Conservation (phyloP, 2,888 invertebrate genomes). For the Orthosia gracilis region DNA sequence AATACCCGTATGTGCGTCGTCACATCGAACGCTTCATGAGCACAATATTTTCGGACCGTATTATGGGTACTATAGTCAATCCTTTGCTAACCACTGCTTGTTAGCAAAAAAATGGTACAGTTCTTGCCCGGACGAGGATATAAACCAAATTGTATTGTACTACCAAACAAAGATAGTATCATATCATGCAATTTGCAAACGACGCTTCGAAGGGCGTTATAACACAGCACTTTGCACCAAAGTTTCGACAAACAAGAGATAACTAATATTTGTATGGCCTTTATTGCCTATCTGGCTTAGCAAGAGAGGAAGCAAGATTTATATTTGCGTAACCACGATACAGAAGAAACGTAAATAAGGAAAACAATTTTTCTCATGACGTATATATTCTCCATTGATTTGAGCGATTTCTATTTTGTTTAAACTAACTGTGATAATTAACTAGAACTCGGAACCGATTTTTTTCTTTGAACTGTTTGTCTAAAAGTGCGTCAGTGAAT, state of each 20-base stretch:
- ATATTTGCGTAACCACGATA: background rate
- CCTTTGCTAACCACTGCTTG: too few species aligned
- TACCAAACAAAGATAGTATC: background rate
- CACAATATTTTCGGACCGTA: too few species aligned
- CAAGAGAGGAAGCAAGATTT: background rate
- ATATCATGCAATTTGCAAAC: background rate
- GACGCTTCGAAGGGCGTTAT: background rate
- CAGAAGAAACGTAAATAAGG: constrained; percentile 24
- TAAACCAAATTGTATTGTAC: too few species aligned
- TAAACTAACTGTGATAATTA: constrained; percentile 18
- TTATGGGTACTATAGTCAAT: too few species aligned
- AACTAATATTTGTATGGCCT: constrained; percentile 6
- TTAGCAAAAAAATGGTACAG: too few species aligned
- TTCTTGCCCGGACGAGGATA: too few species aligned
- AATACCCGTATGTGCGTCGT: too few species aligned
- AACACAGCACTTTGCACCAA: background rate
- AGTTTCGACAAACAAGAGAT: background rate
- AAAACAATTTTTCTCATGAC: background rate
- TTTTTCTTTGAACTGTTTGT: constrained; percentile 10
- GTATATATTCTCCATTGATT: background rate
- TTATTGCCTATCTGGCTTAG: background rate
- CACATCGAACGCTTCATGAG: too few species aligned
- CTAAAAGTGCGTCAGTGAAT: constrained; percentile 15
- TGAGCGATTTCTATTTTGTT: constrained; percentile 16
- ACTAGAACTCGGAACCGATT: background rate